Evolutionary conservation across 2,797 vertebrate species (phyloP), one percentile per base, ranked within the genome.

Genomic region (Gymnothorax reevesii): DNA sequence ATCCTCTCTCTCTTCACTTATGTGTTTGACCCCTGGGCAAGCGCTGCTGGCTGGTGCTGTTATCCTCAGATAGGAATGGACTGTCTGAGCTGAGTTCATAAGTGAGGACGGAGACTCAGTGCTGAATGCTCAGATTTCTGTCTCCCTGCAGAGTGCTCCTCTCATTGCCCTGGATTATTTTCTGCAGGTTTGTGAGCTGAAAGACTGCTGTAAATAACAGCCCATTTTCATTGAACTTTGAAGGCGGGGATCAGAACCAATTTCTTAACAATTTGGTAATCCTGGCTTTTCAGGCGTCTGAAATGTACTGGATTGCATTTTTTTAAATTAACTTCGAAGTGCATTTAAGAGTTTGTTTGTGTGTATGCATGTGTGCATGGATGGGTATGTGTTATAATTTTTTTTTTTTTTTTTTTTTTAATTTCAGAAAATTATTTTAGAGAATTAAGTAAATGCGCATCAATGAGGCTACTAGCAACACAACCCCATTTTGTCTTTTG

Each of bases 351-450:
- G 57, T 86, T 33, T 64, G 84, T 59, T 25, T 64, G 73, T 57
- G 54, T 27, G 66, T 85, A 54, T 73, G 13, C 25, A 15, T 57
- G n/a, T 77, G 73, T 82, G 33, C 62, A 27, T 82, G 75, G 52
- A 27, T 49, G 27, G 82, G 85, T 57, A 69, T 85, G 69, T 33
- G 0, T 64, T 25, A 52, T 17, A n/a, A 27, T 86, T 52, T 49
- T 27, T 55, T 55, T 83, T 22, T 83, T 55, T 27, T 55, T 62
- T 22, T 59, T 75, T 75, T 27, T 83, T 25, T 83, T n/a, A 59
- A n/a, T n/a, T 57, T 83, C 80, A 59, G n/a, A 57, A 83, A 83
- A 83, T 83, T 55, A 27, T 83, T 83, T 9, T 57, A 83, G 33
- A 27, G 55, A 82, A 55, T 82, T 82, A 55, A 42, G 54, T 57